Base-by-base conservation (phyloP, 2,888 invertebrate genomes). In the Hemistola chrysoprasaria region DNA sequence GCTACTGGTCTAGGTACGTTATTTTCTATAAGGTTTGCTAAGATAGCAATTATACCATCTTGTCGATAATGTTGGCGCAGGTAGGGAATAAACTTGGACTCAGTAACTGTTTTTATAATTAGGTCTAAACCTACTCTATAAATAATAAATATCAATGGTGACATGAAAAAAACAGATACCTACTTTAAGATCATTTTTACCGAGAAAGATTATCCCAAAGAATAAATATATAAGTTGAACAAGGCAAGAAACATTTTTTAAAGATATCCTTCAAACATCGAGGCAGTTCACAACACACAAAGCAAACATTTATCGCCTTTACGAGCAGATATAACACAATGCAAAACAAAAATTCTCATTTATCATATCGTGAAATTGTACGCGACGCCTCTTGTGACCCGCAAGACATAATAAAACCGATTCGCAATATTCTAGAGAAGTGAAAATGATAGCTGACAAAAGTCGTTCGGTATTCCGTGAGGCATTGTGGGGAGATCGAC, bases 361-460 rank as follows among this genome's bases (percentile, higher is more conserved):
- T 75, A 72, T 87, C 87, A 87, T 77, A 71, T 55, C 53, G 59
- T 66, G 62, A 68, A 75, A 69, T 73, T 65, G 64, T 71, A 68
- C 69, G 65, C 65, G 66, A 65, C 68, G 59, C 62, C 63, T 62
- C 68, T 62, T 65, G 64, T 69, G 72, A 72, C 70, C 74, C 69
- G 68, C 67, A 68, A 72, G 69, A 71, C 65, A 78, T 73, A 84
- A 82, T 81, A 78, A 79, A 81, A 80, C 58, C 70, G 71, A 79
- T 80, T 74, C 63, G 77, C 77, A 62, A 76, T 16, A 16, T 74
- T 72, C 71, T 53, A 70, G 58, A 73, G 66, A 84, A 83, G 83
- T 81, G 88, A 84, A 81, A 85, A 86, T 87, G 81, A 86, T 78
- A 80, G 77, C 62, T 69, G 68, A 79, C 81, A 84, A 83, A 78